Evolutionary conservation across 2,888 invertebrate species (phyloP), one percentile per base, ranked within the genome.

Genomic region (Stratiomys singularior): DNA sequence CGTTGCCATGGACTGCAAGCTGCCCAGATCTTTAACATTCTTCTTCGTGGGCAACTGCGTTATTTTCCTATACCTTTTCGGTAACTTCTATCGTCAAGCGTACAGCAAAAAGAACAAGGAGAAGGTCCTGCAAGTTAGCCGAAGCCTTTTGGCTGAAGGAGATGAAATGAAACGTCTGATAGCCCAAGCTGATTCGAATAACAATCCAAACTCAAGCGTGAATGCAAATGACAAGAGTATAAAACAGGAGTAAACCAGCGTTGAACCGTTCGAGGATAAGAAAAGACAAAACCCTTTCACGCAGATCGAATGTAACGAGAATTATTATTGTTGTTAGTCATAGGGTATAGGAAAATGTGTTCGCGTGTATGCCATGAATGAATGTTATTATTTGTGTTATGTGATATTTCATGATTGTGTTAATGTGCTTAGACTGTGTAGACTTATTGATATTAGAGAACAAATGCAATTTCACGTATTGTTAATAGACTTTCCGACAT

Each of bases 41-140:
- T 90, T 90, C 86, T 90, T 91, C 83, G 86, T 88, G 25, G 87
- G 87, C 80, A 89, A 91, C 82, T 87, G 89, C 1, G 78, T 88
- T 30, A 88, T 90, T 64, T 91, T 91, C 83, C 85, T 91, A 15
- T 89, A 89, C 81, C 87, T 91, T 74, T 91, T 91, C 83, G 85
- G 88, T 66, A 88, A 90, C 80, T 91, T 91, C 84, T 91, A 91
- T 82, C 85, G 88, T 78, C 89, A 89, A 82, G 87, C 91, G 0
- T 91, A 91, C 84, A 86, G 84, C 60, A 66, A 67, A 44, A 67
- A 66, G 52, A 66, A 52, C n/a, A 67, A 66, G 23, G 66, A 66
- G 7, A 77, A 77, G 21, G 37, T 56, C 4, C 25, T 77, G 56
- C 28, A 66, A 81, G 84, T 84, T 66, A 81, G 82, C 28, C 83